phyloP scores from a whole-genome alignment of 2,888 invertebrate species.

The Mythimna lalbum region DNA sequence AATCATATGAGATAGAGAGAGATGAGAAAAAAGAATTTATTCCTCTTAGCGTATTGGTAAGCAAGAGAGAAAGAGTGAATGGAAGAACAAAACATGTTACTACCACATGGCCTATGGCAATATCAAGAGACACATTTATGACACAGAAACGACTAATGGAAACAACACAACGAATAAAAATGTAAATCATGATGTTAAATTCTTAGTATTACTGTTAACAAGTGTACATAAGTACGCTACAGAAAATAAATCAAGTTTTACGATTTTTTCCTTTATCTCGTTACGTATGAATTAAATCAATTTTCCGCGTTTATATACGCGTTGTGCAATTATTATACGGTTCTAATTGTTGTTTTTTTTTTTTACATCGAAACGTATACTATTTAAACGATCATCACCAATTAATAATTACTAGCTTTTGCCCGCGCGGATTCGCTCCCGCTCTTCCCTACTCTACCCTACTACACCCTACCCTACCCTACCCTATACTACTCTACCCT shows the following conservation, averaged over 20 bases:
- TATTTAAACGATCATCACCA: background rate
- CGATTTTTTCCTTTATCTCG: constrained; percentile 58
- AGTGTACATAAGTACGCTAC: constrained; percentile 23
- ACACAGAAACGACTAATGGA: background rate
- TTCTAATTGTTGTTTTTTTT: constrained; percentile 50
- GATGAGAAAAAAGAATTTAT: too few species aligned
- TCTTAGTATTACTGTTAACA: constrained; percentile 8
- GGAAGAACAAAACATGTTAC: background rate
- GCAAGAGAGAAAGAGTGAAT: background rate
- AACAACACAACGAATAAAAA: background rate
- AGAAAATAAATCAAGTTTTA: constrained; percentile 48
- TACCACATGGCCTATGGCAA: too few species aligned
- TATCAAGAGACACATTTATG: background rate
- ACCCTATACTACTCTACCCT: too few species aligned
- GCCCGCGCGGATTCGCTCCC: too few species aligned
- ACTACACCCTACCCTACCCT: too few species aligned
- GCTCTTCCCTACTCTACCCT: too few species aligned
- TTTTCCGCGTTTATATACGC: constrained; percentile 63
- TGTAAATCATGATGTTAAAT: background rate
- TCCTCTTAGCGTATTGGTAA: background rate
- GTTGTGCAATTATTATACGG: constrained; percentile 51
- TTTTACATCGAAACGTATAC: constrained; percentile 22
- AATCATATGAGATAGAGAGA: background rate
- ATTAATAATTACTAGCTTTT: constrained; percentile 8
- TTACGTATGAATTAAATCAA: constrained; percentile 63